These are phyloP conservation scores for Brachionus angularis DNA, from an alignment of 1,140 invertebrate genomes.

Conservation along the genomic window DNA sequence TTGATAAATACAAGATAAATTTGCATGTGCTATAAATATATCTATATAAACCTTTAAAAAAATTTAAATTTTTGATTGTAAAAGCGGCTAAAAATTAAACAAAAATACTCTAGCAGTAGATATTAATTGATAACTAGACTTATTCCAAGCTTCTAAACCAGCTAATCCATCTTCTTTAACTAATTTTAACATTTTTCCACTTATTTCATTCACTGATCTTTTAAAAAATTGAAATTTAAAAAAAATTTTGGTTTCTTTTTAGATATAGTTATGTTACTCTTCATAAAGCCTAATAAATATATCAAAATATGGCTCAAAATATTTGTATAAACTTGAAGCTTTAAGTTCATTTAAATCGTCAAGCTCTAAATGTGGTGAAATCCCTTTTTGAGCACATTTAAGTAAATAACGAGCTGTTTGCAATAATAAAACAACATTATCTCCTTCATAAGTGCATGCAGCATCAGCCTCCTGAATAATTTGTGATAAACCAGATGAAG, in stretches of 20 bases:
- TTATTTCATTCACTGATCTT: slow-evolving; percentile 5
- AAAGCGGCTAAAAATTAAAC: no score
- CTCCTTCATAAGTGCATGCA: slow-evolving; percentile 86
- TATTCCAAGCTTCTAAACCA: slow-evolving; percentile 10
- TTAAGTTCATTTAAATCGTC: background rate
- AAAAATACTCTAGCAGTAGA: slow-evolving; percentile 20
- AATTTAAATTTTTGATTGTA: no score
- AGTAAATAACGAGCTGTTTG: slow-evolving; percentile 72
- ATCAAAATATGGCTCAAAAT: slow-evolving; percentile 22
- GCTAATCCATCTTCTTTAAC: slow-evolving; percentile 3
- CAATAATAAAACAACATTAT: slow-evolving; percentile 82
- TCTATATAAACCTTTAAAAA: no score
- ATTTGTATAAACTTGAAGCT: background rate
- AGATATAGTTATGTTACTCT: background rate
- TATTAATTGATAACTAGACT: slow-evolving; percentile 5
- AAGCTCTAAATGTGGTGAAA: slow-evolving; percentile 24
- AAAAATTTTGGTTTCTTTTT: background rate
- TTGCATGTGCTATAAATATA: no score
- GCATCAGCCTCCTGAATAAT: slow-evolving; percentile 76
- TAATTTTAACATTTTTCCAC: slow-evolving; percentile 7
- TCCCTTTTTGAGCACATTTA: slow-evolving; percentile 27
- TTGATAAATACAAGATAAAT: no score
- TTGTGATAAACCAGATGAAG: slow-evolving; percentile 74
- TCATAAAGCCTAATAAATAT: slow-evolving; percentile 4
- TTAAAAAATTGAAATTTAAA: background rate